Base-by-base conservation (phyloP, 2,113 vertebrate species). In the Stegastes partitus region DNA sequence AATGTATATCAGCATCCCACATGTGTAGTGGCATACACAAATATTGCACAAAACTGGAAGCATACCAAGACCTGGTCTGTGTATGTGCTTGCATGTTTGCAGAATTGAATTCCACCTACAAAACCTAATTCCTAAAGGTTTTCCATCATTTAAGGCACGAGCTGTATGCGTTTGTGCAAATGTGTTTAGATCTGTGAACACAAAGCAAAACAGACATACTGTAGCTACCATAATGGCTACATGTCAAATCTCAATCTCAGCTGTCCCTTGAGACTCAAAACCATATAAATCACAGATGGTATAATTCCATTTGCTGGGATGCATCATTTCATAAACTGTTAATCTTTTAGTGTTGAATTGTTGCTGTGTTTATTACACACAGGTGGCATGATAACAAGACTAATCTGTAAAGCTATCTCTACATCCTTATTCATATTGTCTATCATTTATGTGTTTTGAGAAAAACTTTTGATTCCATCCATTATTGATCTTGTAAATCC, bases 231-330 rank as follows among this genome's bases (percentile, higher is more conserved):
- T 71, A 63, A 82, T 72, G 74, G 71, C 50, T 72, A 55, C 84
- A 85, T 76, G 84, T 88, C 74, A 81, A 21, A 68, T 37, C 62
- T 42, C 51, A 64, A 67, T 71, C 62, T 47, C 37, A 78, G 26
- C 47, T 44, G 19, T 68, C 86, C 67, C 80, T 58, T 8, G 72
- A 81, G 88, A 44, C 19, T 76, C 47, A 26, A 73, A 86, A 74
- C 49, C 70, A 79, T 73, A 85, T 75, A 79, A 81, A 84, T 58
- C 78, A 73, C 84, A 82, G 76, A 89, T 84, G 84, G 69, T 55
- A 77, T 79, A 74, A 83, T 81, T 88, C 23, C 79, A 63, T 84
- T 77, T 78, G 73, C 64, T 84, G 76, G 68, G 84, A 81, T 78
- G 64, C 67, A 72, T 83, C 54, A 74, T 74, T 87, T 83, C 62